A percentile compares a stretch with the other conserved stretches of the same genome.
These are phyloP conservation scores for Halcyon malimbica DNA, from an alignment of 2,113 vertebrate species.

Conservation along the genomic window DNA sequence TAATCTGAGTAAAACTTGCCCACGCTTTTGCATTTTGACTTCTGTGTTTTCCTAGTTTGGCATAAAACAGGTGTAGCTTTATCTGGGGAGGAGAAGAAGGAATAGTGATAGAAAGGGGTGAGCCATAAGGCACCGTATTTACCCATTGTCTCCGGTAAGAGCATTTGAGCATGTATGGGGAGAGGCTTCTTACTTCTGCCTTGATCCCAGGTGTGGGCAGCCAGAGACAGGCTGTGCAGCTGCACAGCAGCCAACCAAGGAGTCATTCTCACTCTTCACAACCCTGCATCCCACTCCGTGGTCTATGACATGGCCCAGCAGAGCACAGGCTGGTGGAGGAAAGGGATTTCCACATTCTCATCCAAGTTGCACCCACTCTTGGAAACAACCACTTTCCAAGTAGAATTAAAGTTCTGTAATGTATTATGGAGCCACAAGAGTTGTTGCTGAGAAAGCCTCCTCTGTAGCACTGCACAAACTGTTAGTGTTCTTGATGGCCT, in stretches of 20 bases:
- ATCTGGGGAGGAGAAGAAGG: background rate
- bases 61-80: background rate
- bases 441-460: background rate
- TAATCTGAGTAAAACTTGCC: background rate
- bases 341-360: background rate
- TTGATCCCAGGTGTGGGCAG: background rate
- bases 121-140: background rate
- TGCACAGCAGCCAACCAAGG: background rate
- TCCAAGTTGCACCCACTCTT: background rate
- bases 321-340: background rate
- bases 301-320: background rate
- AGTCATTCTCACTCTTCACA: background rate
- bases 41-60: background rate
- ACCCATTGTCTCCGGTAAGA: background rate
- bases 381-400: background rate
- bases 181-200: background rate
- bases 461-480: background rate
- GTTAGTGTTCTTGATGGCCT: background rate
- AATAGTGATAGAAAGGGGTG: background rate
- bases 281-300: background rate
- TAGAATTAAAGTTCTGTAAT: background rate
- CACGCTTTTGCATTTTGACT: background rate
- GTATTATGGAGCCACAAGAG: background rate
- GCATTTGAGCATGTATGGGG: background rate
- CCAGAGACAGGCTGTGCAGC: background rate